Evolutionary conservation across 2,797 vertebrate species (phyloP).

Genomic region (Gobio occitaniae): DNA sequence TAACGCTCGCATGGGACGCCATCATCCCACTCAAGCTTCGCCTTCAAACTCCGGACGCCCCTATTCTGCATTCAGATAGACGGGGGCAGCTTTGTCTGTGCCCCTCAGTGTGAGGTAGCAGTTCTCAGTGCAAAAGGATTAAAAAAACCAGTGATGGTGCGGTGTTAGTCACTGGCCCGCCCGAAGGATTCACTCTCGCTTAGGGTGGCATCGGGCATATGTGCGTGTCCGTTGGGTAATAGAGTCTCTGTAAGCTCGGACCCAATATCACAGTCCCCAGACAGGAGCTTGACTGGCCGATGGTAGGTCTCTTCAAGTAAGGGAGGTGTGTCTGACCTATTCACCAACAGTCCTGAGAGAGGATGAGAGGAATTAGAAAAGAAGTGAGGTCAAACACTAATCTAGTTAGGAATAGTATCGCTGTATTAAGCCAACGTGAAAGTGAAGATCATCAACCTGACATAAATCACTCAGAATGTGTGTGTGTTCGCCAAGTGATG

Average conservation of each 20-base stretch:
- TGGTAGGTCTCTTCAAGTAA: conserved; percentile 73
- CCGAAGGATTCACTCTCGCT: conserved; percentile 72
- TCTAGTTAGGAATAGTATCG: background rate
- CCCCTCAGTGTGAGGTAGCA: conserved; percentile 89
- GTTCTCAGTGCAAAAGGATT: conserved; percentile 88
- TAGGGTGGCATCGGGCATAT: conserved; percentile 70
- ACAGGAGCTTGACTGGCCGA: conserved; percentile 73
- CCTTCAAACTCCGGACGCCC: conserved; percentile 84
- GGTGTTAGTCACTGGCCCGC: conserved; percentile 78
- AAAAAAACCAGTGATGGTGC: conserved; percentile 39
- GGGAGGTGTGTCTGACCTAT: conserved; percentile 68
- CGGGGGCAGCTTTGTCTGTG: conserved; percentile 52
- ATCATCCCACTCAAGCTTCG: conserved; percentile 78
- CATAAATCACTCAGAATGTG: background rate
- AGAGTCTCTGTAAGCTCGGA: conserved; percentile 81
- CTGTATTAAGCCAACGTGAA: background rate
- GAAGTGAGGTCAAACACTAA: background rate
- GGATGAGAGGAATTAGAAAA: background rate
- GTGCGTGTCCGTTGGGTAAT: conserved; percentile 81
- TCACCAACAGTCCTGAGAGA: conserved; percentile 70
- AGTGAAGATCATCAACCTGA: background rate
- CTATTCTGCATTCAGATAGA: conserved; percentile 61
- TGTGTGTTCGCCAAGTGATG: background rate
- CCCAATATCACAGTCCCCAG: conserved; percentile 71
- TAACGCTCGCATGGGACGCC: conserved; percentile 82